Conservation (phyloP, 2,888 invertebrate genomes). For the Leptothorax acervorum region DNA sequence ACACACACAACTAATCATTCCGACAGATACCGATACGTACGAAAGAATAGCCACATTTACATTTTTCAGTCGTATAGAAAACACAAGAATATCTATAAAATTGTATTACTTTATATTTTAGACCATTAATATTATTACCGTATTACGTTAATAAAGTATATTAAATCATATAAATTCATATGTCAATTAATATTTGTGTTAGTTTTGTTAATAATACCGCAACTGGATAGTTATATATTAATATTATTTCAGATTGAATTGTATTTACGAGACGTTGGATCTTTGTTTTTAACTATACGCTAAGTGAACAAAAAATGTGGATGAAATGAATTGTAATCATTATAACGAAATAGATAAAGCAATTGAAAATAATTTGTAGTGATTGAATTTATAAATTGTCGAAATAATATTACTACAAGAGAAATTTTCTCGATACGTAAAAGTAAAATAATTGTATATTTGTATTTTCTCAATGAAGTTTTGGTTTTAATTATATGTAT, state of each 20-base stretch:
- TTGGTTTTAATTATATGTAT: neutral
- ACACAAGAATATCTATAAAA: conserved; percentile 78
- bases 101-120: conserved; percentile 80
- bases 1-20: conserved; percentile 67
- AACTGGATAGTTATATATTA: neutral
- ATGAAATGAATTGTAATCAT: neutral
- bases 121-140: conserved; percentile 75
- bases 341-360: neutral
- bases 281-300: neutral
- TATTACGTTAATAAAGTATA: conserved; percentile 78
- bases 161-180: conserved; percentile 78
- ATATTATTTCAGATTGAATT: conserved; percentile 15
- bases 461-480: neutral
- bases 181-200: conserved; percentile 67
- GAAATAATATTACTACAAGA: neutral
- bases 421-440: neutral
- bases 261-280: neutral
- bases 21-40: conserved; percentile 59
- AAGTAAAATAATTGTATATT: conserved; percentile 6
- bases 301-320: neutral
- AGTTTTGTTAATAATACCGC: conserved; percentile 42
- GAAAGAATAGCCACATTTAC: conserved; percentile 50
- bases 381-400: neutral
- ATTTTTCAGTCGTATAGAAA: conserved; percentile 66
- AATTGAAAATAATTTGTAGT: conserved; percentile 8